phyloP scores from a whole-genome alignment of 2,888 invertebrate species.

The Limnephilus marmoratus region DNA sequence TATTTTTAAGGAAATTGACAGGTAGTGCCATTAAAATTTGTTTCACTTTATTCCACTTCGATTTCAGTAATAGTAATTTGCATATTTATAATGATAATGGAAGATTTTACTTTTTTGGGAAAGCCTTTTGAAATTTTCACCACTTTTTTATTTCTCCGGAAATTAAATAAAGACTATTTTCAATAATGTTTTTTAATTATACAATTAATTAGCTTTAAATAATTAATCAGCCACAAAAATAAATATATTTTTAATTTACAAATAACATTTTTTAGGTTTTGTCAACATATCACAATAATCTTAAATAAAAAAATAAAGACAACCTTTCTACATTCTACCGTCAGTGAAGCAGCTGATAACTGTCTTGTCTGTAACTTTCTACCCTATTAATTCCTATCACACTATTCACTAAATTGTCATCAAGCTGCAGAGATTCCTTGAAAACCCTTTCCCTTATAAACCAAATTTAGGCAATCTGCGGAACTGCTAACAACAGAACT shows the following conservation, averaged over 20 bases:
- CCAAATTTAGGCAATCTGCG: background rate
- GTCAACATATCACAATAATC: conserved; percentile 29
- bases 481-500: background rate
- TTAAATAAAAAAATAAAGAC: background rate
- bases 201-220: conserved; percentile 25
- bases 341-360: background rate
- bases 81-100: too few relatives aligned
- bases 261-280: conserved; percentile 3
- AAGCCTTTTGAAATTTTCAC: too few relatives aligned
- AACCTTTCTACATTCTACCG: background rate
- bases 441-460: background rate
- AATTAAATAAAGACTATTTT: background rate
- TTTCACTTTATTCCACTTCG: too few relatives aligned
- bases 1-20: too few relatives aligned
- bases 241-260: conserved; percentile 23
- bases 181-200: conserved; percentile 2
- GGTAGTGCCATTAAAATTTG: too few relatives aligned
- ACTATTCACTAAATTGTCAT: background rate
- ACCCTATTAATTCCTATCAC: background rate
- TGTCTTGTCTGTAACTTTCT: background rate
- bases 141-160: background rate
- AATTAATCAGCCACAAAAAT: conserved; percentile 22
- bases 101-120: too few relatives aligned
- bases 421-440: background rate
- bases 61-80: too few relatives aligned